Evolutionary conservation across 2,888 invertebrate genomes (phyloP), one percentile per base, ranked within the genome.

Genomic region (Lasioglossum morio): DNA sequence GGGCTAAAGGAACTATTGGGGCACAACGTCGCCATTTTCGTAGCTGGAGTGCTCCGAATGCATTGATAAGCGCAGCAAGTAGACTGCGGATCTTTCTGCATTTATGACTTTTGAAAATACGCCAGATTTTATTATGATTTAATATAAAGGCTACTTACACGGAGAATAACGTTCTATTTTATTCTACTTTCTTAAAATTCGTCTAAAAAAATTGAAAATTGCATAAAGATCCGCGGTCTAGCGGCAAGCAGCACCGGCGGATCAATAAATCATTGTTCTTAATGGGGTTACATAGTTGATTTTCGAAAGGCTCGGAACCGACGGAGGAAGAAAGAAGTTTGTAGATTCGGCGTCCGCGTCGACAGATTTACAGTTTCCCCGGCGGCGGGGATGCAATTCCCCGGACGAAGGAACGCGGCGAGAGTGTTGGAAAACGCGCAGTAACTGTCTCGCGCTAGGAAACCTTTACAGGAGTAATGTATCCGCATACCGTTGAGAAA

Each of bases 351-450:
- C 23, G 46, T 48, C 10, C 60, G 34, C 77, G 37, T 27, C 66
- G 77, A 40, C 48, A 77, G 77, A 77, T 77, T 77, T 70, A 78
- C 37, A 57, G 57, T 79, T 79, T 86, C 80, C 77, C 85, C 69
- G 84, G 69, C 63, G 84, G 72, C 57, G 82, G 79, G 75, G 77
- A 79, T 79, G 72, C 72, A 40, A 70, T 81, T 85, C 75, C 69
- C 63, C 66, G 34, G 37, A 16, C 46, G 70, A 53, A n/a, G 43
- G 30, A 79, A 57, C 40, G 60, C 72, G 73, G 30, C 81, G 75
- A 80, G 89, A 86, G 89, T 82, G 89, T 84, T 79, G 86, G 89
- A 87, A 88, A 89, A 89, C 81, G 88, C 80, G 82, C 81, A 73
- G 74, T 84, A 87, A 89, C 83, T 72, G 88, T 88, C 82, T 78